A percentile compares a stretch with the other conserved stretches of the same genome.
Evolutionary conservation across 2,888 invertebrate genomes (phyloP).

Genomic region (Cephus pulcher): DNA sequence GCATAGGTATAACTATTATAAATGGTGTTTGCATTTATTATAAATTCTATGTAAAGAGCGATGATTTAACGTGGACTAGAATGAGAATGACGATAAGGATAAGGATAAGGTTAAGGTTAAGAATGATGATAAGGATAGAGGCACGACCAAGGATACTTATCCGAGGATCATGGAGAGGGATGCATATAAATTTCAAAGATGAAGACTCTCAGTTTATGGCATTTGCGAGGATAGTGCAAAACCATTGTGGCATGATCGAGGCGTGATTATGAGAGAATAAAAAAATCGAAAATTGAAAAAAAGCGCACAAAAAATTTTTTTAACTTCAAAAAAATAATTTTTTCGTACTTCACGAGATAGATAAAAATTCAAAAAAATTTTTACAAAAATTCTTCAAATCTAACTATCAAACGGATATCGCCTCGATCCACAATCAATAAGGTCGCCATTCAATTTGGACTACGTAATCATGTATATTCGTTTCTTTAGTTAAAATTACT

Average conservation of each 20-base stretch:
- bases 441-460: not conserved
- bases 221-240: constrained; percentile 2
- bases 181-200: not conserved
- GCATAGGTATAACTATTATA: constrained; percentile 30
- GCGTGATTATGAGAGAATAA: not conserved
- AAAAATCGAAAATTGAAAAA: not conserved
- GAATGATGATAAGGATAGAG: not conserved
- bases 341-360: not conserved
- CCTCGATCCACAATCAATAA: not conserved
- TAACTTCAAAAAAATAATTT: no score
- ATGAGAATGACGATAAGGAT: not conserved
- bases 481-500: not conserved
- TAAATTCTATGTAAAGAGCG: constrained; percentile 51
- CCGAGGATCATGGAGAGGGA: not conserved
- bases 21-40: constrained; percentile 57
- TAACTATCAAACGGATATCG: not conserved
- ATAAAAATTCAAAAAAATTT: not conserved
- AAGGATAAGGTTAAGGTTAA: not conserved
- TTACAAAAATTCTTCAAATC: not conserved
- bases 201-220: not conserved
- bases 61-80: not conserved
- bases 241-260: not conserved
- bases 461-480: not conserved
- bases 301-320: not conserved
- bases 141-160: not conserved